These are phyloP conservation scores for Pectinophora gossypiella DNA, from an alignment of 1,140 invertebrate genomes.

Conservation along the genomic window DNA sequence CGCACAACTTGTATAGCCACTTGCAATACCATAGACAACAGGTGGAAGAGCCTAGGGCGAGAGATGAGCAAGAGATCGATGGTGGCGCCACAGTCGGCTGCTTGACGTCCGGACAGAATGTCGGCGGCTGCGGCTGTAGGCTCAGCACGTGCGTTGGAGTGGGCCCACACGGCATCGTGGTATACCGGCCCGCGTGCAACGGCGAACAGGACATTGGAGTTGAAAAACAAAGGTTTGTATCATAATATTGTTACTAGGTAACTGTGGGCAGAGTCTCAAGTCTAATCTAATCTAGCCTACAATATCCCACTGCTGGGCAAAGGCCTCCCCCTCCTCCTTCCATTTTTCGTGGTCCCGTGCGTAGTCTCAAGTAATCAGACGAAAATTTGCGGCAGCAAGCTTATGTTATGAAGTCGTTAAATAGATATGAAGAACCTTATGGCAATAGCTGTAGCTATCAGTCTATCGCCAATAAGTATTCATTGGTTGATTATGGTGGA, in stretches of 20 bases:
- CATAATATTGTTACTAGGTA: not conserved
- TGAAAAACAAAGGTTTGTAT: constrained; percentile 78
- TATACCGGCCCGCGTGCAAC: constrained; percentile 78
- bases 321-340: too few species aligned
- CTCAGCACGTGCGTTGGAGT: constrained; percentile 80
- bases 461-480: too few species aligned
- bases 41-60: constrained; percentile 54
- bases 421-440: too few species aligned
- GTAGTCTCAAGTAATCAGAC: too few species aligned
- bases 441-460: too few species aligned
- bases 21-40: constrained; percentile 62
- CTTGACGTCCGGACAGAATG: constrained; percentile 54
- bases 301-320: too few species aligned
- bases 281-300: too few species aligned
- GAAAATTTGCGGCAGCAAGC: too few species aligned
- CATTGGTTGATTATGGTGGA: too few species aligned
- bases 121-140: constrained; percentile 63
- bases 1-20: constrained; percentile 70
- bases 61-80: constrained; percentile 67
- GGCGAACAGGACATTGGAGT: constrained; percentile 75
- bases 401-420: too few species aligned
- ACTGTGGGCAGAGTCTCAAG: not conserved
- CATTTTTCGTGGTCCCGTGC: too few species aligned
- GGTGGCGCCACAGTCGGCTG: constrained; percentile 70
- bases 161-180: constrained; percentile 87